Conservation (phyloP, 30 jellyfish, hydroid and myxozoan genomes). For the Pseudorhiza aurosa region DNA sequence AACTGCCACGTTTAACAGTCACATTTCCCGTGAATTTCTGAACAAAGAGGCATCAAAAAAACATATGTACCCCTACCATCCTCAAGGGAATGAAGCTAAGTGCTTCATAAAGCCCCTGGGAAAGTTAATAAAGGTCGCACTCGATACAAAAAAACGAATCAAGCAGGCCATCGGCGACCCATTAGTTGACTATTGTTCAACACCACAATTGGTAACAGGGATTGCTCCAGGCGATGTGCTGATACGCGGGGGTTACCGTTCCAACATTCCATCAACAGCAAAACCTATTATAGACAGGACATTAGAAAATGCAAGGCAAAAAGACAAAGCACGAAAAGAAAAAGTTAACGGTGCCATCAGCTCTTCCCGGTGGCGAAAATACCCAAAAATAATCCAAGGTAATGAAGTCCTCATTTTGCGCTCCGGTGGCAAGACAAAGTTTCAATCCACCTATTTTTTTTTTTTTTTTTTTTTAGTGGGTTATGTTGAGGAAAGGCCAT, state of each 20-base stretch:
- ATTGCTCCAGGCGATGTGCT: constrained; percentile 43
- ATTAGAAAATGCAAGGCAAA: neutral
- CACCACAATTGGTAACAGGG: constrained; percentile 42
- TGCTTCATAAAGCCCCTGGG: constrained; percentile 57
- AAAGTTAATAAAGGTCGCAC: constrained; percentile 14
- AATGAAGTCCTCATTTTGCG: constrained; percentile 3
- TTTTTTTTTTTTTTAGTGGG: too few species aligned
- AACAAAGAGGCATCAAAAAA: constrained; percentile 29
- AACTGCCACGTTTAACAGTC: neutral
- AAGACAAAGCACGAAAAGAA: neutral
- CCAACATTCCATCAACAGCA: neutral
- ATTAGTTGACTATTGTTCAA: constrained; percentile 14
- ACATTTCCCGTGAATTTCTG: constrained; percentile 6
- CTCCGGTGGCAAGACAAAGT: neutral
- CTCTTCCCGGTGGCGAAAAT: neutral
- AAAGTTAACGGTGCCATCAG: too few species aligned
- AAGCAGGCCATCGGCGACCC: constrained; percentile 8
- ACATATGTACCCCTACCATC: constrained; percentile 50
- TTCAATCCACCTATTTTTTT: constrained; percentile 1
- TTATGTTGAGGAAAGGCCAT: too few species aligned
- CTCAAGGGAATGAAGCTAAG: constrained; percentile 55
- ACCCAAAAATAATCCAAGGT: neutral
- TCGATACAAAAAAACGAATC: neutral
- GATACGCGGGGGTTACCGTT: constrained; percentile 41
- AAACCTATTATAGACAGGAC: neutral